Conservation (phyloP, 2,888 invertebrate genomes). For the Dusona sp. region DNA sequence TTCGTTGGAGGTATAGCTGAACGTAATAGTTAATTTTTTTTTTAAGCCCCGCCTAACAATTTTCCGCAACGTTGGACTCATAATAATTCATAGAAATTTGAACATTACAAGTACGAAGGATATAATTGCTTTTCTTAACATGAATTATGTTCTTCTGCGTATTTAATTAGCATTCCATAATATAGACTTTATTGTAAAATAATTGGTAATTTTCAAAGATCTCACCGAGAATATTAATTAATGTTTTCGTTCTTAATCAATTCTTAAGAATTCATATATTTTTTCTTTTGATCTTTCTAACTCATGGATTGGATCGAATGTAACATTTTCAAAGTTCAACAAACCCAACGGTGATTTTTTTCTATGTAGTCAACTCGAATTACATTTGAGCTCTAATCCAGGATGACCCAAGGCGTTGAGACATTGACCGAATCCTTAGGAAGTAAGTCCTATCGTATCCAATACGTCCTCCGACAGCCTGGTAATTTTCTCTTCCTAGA, state of each 20-base stretch:
- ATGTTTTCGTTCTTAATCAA: too few relatives aligned
- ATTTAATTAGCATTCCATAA: too few relatives aligned
- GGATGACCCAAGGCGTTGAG: conserved; percentile 44
- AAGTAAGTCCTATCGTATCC: conserved; percentile 40
- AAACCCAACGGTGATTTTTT: conserved; percentile 56
- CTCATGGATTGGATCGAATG: conserved; percentile 1
- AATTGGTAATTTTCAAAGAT: too few relatives aligned
- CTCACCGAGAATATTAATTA: too few relatives aligned
- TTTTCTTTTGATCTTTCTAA: background rate
- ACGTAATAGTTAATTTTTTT: conserved; percentile 11
- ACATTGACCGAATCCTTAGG: conserved; percentile 66
- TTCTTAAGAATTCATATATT: background rate
- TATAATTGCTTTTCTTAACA: background rate
- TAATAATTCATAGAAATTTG: background rate
- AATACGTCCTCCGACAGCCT: conserved; percentile 34
- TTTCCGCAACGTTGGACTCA: background rate
- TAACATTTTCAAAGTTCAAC: conserved; percentile 23
- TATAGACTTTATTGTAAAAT: too few relatives aligned
- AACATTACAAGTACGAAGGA: background rate
- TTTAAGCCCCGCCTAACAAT: background rate
- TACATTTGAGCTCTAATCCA: conserved; percentile 54
- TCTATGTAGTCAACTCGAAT: conserved; percentile 39
- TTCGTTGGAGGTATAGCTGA: conserved; percentile 17
- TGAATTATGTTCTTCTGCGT: too few relatives aligned
- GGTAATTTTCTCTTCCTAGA: conserved; percentile 63